Evolutionary conservation across 2,797 vertebrate genomes (phyloP), one percentile per base, ranked within the genome.

Genomic region (Allochrocebus solatus): DNA sequence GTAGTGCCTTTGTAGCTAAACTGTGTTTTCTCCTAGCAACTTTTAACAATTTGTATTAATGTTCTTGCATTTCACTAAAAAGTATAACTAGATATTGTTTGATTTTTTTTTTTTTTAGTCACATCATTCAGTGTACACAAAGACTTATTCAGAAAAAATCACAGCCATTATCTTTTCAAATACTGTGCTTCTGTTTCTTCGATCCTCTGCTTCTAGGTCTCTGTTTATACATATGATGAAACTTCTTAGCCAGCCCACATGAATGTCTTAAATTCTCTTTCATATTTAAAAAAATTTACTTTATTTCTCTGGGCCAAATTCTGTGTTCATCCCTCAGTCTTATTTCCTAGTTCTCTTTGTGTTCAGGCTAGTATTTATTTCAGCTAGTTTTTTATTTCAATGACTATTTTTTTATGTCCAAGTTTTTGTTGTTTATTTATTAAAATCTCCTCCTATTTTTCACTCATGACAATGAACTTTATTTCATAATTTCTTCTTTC

Each of bases 371-470:
- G 57, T 57, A 64, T 70, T 82, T 74, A 57, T 86, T 82, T 57
- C 33, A 19, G 70, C 39, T 55, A 30, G 26, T 48, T 94, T 92
- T 96, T 30, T 50, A 88, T 83, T 79, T 84, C 61, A 82, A 48
- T 24, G 33, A 61, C 57, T 76, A 1, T 33, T 53, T 95, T 59
- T 91, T 87, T 43, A 78, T 76, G n/a, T 74, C 41, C 55, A 87
- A 21, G n/a, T n/a, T 92, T 92, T 57, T n/a, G 48, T 55, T 43
- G 74, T 75, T 93, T 91, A 88, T 95, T 86, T 90, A 76, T 93
- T 39, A 78, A 87, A 74, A 50, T 33, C 3, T 78, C 41, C 61
- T 91, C 67, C 59, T 86, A 75, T 26, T 96, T 81, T 74, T 84
- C 26, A 84, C 83, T 93, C 36, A 72, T n/a, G 10, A 28, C 33